Conservation (phyloP, 2,888 invertebrate genomes). For the Himalopsyche japonica region DNA sequence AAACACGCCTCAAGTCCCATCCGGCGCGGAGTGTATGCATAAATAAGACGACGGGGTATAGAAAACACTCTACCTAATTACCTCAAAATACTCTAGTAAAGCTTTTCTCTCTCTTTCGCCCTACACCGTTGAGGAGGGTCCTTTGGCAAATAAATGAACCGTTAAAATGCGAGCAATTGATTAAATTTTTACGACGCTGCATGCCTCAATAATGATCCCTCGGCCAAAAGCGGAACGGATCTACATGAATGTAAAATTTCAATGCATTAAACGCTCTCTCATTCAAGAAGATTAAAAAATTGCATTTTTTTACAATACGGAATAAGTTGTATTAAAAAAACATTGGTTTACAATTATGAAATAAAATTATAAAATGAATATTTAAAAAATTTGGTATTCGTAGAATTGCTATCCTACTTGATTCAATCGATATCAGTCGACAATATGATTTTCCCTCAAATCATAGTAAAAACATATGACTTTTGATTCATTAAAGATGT, state of each 20-base stretch:
- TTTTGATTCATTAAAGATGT: too few species aligned
- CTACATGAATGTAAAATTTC: not conserved
- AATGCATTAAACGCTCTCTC: not conserved
- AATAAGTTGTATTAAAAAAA: too few species aligned
- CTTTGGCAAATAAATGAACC: constrained; percentile 8
- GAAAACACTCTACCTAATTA: constrained; percentile 36
- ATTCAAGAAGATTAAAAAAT: not conserved
- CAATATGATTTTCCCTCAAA: too few species aligned
- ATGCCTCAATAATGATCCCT: not conserved
- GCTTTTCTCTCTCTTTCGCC: constrained; percentile 1
- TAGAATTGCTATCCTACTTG: too few species aligned
- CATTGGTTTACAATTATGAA: too few species aligned
- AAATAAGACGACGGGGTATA: constrained; percentile 15
- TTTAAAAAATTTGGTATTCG: too few species aligned
- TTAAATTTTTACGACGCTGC: constrained; percentile 22
- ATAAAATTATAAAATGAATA: too few species aligned
- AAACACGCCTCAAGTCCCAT: constrained; percentile 1
- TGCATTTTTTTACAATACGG: too few species aligned
- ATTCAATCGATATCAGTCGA: too few species aligned
- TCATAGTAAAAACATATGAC: too few species aligned
- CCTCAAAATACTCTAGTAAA: constrained; percentile 16
- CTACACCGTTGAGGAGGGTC: not conserved
- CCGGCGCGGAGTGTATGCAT: not conserved
- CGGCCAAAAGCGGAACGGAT: not conserved
- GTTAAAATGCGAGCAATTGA: constrained; percentile 24